Evolutionary conservation across 23 tunicate genomes (phyloP).

Genomic region (Styela plicata): DNA sequence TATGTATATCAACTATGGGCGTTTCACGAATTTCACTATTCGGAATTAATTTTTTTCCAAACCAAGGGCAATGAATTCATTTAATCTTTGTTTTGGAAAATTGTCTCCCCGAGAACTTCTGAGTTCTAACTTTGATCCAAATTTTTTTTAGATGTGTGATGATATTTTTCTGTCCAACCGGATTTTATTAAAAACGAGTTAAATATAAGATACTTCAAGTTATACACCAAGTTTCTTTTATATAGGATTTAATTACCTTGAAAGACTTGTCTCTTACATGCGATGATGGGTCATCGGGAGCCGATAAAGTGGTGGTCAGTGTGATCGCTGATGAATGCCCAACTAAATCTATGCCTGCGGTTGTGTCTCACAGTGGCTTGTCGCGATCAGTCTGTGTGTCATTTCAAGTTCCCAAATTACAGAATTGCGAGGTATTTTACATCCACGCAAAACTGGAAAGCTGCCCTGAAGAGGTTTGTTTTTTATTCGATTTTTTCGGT

Average conservation of each 20-base stretch:
- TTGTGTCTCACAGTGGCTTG: background rate
- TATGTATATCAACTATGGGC: too few species aligned
- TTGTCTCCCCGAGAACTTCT: too few species aligned
- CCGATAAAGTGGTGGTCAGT: background rate
- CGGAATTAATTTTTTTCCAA: too few species aligned
- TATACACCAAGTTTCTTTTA: too few species aligned
- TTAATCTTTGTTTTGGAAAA: too few species aligned
- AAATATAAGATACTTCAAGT: too few species aligned
- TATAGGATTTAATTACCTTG: background rate
- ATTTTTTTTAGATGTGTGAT: background rate
- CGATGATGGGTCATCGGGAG: conserved; percentile 4
- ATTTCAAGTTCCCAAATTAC: conserved; percentile 37
- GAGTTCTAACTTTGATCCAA: too few species aligned
- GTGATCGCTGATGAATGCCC: conserved; percentile 21
- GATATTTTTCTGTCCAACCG: background rate
- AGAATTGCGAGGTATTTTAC: conserved; percentile 2
- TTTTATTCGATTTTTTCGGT: background rate
- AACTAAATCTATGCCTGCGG: background rate
- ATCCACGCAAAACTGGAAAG: conserved; percentile 1
- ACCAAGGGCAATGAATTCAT: too few species aligned
- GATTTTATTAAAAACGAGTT: too few species aligned
- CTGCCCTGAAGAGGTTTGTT: background rate
- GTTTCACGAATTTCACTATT: too few species aligned
- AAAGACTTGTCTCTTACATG: conserved; percentile 14
- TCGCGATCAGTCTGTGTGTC: conserved; percentile 35